Evolutionary conservation across 2,888 invertebrate species (phyloP).

Genomic region (Lycia hirtaria): DNA sequence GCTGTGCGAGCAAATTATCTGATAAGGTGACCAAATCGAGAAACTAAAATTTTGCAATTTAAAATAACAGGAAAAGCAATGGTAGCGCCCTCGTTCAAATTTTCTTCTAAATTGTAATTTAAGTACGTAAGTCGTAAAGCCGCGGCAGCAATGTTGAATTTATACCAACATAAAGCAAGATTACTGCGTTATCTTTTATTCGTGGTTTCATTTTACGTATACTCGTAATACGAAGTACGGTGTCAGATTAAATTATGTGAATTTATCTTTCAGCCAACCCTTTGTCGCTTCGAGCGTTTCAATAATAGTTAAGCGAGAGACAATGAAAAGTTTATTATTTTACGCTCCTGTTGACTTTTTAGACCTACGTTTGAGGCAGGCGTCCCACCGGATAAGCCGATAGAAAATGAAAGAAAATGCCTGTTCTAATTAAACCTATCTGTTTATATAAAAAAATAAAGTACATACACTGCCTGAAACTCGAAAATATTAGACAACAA

Average conservation of each 20-base stretch:
- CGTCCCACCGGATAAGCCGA: neutral
- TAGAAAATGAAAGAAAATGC: neutral
- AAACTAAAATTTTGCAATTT: neutral
- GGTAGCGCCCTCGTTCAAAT: neutral
- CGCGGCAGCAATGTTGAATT: constrained; percentile 65
- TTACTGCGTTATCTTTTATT: constrained; percentile 69
- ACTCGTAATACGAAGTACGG: constrained; percentile 48
- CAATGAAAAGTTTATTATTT: constrained; percentile 8
- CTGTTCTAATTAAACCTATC: too few species aligned
- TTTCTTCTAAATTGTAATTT: constrained; percentile 15
- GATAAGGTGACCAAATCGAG: neutral
- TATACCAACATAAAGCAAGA: constrained; percentile 67
- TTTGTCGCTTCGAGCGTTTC: constrained; percentile 39
- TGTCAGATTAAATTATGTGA: constrained; percentile 45
- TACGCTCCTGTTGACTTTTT: neutral
- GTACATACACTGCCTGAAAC: too few species aligned
- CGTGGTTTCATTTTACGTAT: constrained; percentile 63
- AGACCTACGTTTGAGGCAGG: neutral
- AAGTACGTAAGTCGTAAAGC: constrained; percentile 61
- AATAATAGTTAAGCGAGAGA: constrained; percentile 23
- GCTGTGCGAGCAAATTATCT: neutral
- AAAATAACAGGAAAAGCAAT: too few species aligned
- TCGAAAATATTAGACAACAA: too few species aligned
- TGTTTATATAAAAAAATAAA: too few species aligned
- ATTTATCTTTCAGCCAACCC: constrained; percentile 42